Conservation (phyloP, 2,113 vertebrate genomes). For the Papio anubis region DNA sequence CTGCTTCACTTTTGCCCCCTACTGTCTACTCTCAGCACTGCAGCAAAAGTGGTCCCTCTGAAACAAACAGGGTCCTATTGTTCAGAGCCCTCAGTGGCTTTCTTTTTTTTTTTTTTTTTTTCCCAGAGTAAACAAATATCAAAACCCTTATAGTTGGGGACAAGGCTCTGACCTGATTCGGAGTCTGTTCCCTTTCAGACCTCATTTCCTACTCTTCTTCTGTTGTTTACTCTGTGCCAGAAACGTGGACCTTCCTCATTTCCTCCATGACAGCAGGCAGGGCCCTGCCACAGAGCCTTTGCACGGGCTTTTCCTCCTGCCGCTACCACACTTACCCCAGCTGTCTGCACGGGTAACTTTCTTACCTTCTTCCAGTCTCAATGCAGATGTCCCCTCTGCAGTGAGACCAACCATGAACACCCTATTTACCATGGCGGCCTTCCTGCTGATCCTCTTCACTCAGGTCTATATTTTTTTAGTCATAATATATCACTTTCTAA, state of each 20-base stretch:
- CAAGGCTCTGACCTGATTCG: not conserved
- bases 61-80: not conserved
- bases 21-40: not conserved
- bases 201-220: not conserved
- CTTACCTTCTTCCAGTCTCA: not conserved
- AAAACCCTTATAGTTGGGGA: not conserved
- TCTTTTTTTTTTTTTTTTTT: not conserved
- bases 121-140: not conserved
- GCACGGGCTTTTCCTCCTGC: not conserved
- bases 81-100: not conserved
- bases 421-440: not conserved
- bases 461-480: not conserved
- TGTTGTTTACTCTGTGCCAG: not conserved
- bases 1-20: not conserved
- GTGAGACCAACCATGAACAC: not conserved
- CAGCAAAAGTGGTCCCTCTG: not conserved
- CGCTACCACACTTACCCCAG: not conserved
- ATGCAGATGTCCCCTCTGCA: not conserved
- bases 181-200: not conserved
- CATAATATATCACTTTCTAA: not conserved
- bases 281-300: not conserved
- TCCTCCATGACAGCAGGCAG: not conserved
- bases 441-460: not conserved
- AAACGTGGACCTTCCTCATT: not conserved
- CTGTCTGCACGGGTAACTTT: not conserved